Evolutionary conservation across 2,113 vertebrate genomes (phyloP).

Genomic region (Siniperca chuatsi): DNA sequence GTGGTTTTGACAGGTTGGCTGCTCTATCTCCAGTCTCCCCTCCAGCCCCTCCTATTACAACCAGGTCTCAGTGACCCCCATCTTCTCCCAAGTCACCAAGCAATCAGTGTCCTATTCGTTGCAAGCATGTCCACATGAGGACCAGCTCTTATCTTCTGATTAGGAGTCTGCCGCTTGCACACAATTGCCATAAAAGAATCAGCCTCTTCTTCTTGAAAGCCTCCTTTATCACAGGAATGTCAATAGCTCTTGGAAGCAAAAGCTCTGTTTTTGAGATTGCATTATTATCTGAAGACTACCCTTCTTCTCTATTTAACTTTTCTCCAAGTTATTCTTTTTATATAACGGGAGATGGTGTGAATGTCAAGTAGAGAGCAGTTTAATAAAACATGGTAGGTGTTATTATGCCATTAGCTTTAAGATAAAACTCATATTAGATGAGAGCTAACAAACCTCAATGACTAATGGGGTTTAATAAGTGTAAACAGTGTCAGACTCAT

Average conservation of each 20-base stretch:
- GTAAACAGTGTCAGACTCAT: conserved; percentile 39
- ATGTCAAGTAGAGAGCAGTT: conserved; percentile 26
- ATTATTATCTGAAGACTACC: conserved; percentile 7
- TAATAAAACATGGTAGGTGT: conserved; percentile 33
- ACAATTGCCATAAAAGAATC: conserved; percentile 14
- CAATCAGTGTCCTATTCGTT: conserved; percentile 47
- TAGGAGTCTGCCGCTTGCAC: conserved; percentile 22
- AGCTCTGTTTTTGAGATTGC: conserved; percentile 17
- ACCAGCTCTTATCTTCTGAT: conserved; percentile 38
- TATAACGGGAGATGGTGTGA: conserved; percentile 2
- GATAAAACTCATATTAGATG: conserved; percentile 32
- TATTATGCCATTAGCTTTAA: conserved; percentile 10
- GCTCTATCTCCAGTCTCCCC: conserved; percentile 2
- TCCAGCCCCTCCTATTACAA: conserved; percentile 7
- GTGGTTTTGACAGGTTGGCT: conserved; percentile 38
- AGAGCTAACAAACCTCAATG: conserved; percentile 18
- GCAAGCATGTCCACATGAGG: conserved; percentile 19
- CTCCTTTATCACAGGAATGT: conserved; percentile 37
- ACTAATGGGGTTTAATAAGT: conserved; percentile 50
- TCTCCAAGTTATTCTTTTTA: not conserved
- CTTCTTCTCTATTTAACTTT: not conserved
- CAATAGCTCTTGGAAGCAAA: conserved; percentile 31
- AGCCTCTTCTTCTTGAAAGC: conserved; percentile 10
- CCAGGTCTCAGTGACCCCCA: conserved; percentile 50
- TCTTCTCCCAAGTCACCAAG: conserved; percentile 52